Base-by-base conservation (phyloP, 2,888 invertebrate genomes). In the Ceraclea dissimilis region DNA sequence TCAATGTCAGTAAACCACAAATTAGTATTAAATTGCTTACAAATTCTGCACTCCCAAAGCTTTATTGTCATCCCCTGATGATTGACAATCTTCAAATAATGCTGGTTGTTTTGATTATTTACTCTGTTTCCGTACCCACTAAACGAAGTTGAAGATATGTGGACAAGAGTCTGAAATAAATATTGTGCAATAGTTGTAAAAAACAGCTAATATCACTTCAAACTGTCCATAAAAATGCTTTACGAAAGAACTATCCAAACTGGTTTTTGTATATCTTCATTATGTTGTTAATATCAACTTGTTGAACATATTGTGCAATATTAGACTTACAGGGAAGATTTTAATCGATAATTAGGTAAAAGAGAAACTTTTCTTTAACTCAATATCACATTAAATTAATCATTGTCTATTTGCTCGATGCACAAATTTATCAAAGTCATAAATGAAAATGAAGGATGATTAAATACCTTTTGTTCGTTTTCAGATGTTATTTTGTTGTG, bases 11-110 rank as follows among this genome's bases (percentile, higher is more conserved):
- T 13, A 43, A 5, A 43, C 4, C 5, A 13, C 17, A 8, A 8
- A 16, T 5, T 43, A 43, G 13, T 8, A 19, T 19, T 13, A 6
- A 11, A n/a, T 54, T 64, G 79, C 83, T 81, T 67, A 86, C 88
- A 88, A 63, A 86, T 83, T 5, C 86, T 84, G 65, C 88, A 88
- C 65, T 86, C 85, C 85, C 85, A 88, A 2, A 86, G 75, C 67
- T 86, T 86, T 33, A 83, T 73, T 4, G 82, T 82, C 55, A 85
- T 80, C 1, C 85, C 86, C 60, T 85, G 81, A 49, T 82, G 74
- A 63, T 85, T 79, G 44, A 85, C 77, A 64, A 83, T 84, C 65
- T 85, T 85, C 1, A 86, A 81, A 64, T 79, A 84, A 66, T 86
- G 85, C 26, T 81, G 75, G 48, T 79, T 70, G 11, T 81, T 80